Conservation (phyloP, 2,113 vertebrate genomes). For the Nanorana parkeri region DNA sequence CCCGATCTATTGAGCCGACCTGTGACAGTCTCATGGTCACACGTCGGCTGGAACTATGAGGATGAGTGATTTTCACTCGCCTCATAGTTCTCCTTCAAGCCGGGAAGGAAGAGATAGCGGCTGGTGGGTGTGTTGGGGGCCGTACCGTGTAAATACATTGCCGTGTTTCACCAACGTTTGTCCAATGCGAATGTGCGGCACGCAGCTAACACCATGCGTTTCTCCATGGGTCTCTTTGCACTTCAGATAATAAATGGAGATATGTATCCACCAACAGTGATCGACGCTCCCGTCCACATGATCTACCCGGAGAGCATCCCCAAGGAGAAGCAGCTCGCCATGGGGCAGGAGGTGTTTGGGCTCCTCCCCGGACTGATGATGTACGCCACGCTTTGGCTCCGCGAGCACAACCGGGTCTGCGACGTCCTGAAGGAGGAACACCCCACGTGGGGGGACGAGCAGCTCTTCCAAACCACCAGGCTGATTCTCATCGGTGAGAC, state of each 20-base stretch:
- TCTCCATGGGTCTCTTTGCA: constrained; percentile 22
- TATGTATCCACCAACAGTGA: constrained; percentile 81
- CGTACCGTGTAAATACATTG: too few relatives aligned
- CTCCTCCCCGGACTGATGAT: constrained; percentile 87
- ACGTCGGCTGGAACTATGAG: too few relatives aligned
- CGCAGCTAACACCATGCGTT: constrained; percentile 26
- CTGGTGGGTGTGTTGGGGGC: too few relatives aligned
- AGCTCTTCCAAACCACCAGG: constrained; percentile 92
- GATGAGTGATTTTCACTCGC: too few relatives aligned
- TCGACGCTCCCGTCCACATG: constrained; percentile 80
- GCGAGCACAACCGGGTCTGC: constrained; percentile 93
- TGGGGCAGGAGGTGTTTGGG: constrained; percentile 91
- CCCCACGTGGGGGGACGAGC: constrained; percentile 90
- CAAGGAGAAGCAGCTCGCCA: constrained; percentile 72
- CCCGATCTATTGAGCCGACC: too few relatives aligned
- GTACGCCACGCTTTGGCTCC: constrained; percentile 89
- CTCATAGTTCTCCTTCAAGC: too few relatives aligned
- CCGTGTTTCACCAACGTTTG: too few relatives aligned
- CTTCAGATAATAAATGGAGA: constrained; percentile 84
- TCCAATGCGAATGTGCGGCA: neutral
- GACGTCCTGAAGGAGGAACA: constrained; percentile 88
- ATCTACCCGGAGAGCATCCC: constrained; percentile 75
- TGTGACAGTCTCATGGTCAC: too few relatives aligned
- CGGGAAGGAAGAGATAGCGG: too few relatives aligned
- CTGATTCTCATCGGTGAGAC: constrained; percentile 92